These are phyloP conservation scores for Melanostoma scalare DNA, from an alignment of 2,888 invertebrate species.

Conservation along the genomic window DNA sequence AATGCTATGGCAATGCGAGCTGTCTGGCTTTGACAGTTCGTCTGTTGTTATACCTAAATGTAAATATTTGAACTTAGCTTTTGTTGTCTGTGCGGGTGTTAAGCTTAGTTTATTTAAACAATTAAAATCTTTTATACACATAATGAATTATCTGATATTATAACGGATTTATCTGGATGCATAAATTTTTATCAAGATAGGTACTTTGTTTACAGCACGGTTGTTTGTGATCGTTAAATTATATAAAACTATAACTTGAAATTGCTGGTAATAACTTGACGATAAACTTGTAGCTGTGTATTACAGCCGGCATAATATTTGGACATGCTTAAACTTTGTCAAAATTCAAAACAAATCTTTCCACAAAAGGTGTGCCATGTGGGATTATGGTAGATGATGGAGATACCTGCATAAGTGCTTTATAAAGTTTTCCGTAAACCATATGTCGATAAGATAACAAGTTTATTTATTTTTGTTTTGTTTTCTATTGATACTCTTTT, in stretches of 20 bases:
- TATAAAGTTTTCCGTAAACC: conserved; percentile 28
- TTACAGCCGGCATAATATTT: no score
- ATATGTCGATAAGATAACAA: conserved; percentile 12
- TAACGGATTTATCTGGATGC: neutral
- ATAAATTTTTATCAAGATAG: no score
- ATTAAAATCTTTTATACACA: conserved; percentile 16
- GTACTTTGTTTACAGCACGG: no score
- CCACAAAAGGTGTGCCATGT: neutral
- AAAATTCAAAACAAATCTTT: neutral
- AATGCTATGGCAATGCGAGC: no score
- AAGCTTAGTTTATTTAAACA: conserved; percentile 14
- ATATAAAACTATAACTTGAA: no score
- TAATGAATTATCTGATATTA: neutral
- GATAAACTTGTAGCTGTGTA: no score
- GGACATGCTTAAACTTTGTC: no score
- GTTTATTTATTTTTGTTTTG: neutral
- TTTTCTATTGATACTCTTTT: neutral
- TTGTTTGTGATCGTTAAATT: no score
- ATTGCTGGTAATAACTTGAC: no score
- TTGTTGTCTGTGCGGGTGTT: neutral
- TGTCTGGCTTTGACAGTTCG: neutral
- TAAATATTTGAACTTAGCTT: conserved; percentile 5
- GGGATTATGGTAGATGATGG: neutral
- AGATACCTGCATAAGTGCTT: neutral
- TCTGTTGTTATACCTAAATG: neutral